Evolutionary conservation across 2,797 vertebrate genomes (phyloP).

Genomic region (Rhinogobio ventralis): DNA sequence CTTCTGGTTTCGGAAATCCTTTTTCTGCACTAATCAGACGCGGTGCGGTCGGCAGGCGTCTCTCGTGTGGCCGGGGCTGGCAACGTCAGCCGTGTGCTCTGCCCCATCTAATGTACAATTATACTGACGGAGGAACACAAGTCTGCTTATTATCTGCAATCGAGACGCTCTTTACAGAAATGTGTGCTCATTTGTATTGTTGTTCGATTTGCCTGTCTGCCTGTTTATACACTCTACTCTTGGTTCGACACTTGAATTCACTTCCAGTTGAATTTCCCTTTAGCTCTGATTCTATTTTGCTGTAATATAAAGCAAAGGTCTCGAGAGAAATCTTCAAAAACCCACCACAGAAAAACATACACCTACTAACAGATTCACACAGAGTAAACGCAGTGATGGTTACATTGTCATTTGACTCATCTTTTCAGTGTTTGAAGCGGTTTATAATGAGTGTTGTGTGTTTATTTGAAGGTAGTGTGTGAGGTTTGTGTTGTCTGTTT

Average conservation of each 20-base stretch:
- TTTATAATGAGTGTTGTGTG: conserved; percentile 28
- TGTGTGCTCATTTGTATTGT: conserved; percentile 28
- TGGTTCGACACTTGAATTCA: neutral
- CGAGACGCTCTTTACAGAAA: conserved; percentile 38
- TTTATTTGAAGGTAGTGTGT: neutral
- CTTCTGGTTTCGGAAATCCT: conserved; percentile 80
- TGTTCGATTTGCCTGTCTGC: conserved; percentile 17
- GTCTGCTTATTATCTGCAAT: conserved; percentile 58
- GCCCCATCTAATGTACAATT: conserved; percentile 75
- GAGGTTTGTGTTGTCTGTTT: conserved; percentile 18
- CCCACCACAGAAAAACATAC: conserved; percentile 16
- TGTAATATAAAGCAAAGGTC: neutral
- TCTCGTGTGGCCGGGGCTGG: conserved; percentile 76
- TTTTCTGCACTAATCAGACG: conserved; percentile 78
- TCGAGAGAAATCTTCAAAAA: conserved; percentile 17
- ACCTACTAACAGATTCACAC: neutral
- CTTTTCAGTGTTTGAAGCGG: neutral
- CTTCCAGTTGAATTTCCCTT: conserved; percentile 23
- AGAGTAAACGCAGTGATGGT: conserved; percentile 3
- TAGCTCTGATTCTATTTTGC: neutral
- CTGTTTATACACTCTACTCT: neutral
- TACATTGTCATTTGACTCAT: conserved; percentile 13
- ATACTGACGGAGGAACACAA: conserved; percentile 72
- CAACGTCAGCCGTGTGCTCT: conserved; percentile 71
- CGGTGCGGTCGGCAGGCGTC: conserved; percentile 72